Evolutionary conservation across 2,888 invertebrate species (phyloP).

Genomic region (Conus canariensis): DNA sequence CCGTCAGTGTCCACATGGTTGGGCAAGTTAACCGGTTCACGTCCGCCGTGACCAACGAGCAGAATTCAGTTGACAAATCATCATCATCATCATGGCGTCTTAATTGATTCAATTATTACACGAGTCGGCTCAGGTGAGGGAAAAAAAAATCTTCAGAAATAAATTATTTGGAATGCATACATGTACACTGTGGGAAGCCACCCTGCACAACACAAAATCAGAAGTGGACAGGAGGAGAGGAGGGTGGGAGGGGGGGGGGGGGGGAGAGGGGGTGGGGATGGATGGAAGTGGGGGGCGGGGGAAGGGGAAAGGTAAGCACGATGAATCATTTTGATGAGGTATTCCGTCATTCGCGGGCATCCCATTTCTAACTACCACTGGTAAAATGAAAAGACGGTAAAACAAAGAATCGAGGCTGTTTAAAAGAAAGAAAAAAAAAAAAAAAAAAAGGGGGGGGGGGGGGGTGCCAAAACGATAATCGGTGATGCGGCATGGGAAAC

Average conservation of each 20-base stretch:
- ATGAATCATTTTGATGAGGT: constrained; percentile 21
- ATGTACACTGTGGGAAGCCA: constrained; percentile 23
- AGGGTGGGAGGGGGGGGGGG: not conserved
- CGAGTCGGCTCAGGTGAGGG: not conserved
- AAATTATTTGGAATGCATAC: constrained; percentile 43
- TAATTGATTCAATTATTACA: not conserved
- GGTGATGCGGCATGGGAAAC: not conserved
- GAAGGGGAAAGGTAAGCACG: not conserved
- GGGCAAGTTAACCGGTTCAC: not conserved
- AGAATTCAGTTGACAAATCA: not conserved
- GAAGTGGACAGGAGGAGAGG: not conserved
- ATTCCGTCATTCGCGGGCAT: constrained; percentile 16
- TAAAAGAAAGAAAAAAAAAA: not conserved
- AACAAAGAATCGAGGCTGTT: not conserved
- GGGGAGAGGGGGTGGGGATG: not conserved
- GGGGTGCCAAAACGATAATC: not conserved
- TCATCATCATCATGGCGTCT: not conserved
- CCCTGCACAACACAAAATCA: constrained; percentile 23
- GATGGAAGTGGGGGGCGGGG: not conserved
- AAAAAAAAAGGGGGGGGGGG: not conserved
- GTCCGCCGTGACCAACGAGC: not conserved
- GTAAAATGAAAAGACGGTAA: too few species aligned
- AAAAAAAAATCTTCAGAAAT: constrained; percentile 26
- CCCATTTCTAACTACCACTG: too few species aligned
- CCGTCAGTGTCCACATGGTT: not conserved